These are phyloP conservation scores for Xiphophorus birchmanni DNA, from an alignment of 2,797 vertebrate genomes.

Conservation along the genomic window DNA sequence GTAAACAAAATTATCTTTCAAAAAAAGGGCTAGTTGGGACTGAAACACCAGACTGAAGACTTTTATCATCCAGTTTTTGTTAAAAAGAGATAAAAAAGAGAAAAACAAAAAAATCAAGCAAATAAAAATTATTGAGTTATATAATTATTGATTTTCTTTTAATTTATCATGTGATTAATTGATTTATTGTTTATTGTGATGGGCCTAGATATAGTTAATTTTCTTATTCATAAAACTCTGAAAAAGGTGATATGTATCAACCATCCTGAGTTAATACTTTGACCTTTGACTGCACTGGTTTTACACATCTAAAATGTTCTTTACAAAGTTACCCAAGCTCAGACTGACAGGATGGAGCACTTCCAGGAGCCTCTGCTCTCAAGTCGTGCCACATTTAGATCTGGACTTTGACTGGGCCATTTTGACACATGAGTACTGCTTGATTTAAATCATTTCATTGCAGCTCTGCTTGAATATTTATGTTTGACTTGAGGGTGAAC, in stretches of 20 bases:
- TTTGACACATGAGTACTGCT: not conserved
- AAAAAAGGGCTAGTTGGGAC: no score
- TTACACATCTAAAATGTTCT: not conserved
- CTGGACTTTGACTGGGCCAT: not conserved
- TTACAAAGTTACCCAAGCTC: not conserved
- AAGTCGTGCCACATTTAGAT: not conserved
- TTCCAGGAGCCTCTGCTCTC: not conserved
- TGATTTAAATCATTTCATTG: not conserved
- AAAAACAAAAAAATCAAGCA: not conserved
- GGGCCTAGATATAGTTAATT: not conserved
- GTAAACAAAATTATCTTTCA: no score
- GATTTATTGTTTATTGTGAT: no score
- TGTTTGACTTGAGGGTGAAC: not conserved
- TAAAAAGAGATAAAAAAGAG: no score
- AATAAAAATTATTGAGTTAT: no score
- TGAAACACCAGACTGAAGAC: no score
- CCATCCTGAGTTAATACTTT: not conserved
- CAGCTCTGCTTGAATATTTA: not conserved
- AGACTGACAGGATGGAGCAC: not conserved
- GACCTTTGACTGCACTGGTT: not conserved
- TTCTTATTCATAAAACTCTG: not conserved
- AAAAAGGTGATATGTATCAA: not conserved
- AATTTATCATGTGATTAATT: no score
- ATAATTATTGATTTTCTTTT: no score
- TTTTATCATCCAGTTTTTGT: no score